Percentiles rank a stretch among this genome's conserved stretches.
Conservation (phyloP, 2,113 vertebrate species). For the Malurus cyaneus region DNA sequence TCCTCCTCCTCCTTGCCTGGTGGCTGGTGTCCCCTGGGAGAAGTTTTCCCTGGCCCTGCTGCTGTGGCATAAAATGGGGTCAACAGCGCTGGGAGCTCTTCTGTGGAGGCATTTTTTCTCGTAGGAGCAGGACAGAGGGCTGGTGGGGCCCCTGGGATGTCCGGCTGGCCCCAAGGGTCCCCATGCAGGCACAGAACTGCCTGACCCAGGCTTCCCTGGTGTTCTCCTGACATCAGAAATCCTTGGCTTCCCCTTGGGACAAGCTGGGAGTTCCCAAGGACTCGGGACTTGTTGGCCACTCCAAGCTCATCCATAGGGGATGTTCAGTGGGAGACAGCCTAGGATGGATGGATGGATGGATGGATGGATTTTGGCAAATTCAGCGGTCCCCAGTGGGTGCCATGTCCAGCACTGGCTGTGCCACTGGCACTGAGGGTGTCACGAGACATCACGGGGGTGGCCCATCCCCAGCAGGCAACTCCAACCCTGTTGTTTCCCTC, state of each 20-base stretch:
- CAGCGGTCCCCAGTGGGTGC: rapidly evolving
- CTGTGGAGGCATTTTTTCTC: neutral
- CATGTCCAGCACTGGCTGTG: neutral
- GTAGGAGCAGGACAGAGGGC: neutral
- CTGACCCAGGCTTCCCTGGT: too few relatives aligned
- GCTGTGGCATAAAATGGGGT: neutral
- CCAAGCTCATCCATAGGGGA: neutral
- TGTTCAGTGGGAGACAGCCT: neutral
- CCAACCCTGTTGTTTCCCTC: conserved; percentile 45
- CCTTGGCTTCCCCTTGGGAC: neutral
- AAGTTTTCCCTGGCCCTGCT: neutral
- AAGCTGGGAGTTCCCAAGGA: rapidly evolving
- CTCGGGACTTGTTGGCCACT: rapidly evolving
- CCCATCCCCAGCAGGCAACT: neutral
- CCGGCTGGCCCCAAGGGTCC: neutral
- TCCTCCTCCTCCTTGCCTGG: neutral
- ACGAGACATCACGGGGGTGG: neutral
- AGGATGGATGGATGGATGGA: too few relatives aligned
- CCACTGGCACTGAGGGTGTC: neutral
- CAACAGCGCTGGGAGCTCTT: neutral
- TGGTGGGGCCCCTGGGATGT: neutral
- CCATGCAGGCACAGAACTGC: neutral
- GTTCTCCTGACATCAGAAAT: neutral
- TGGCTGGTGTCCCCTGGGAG: neutral
- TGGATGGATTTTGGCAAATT: neutral